Evolutionary conservation across 2,888 invertebrate species (phyloP), one percentile per base, ranked within the genome.

Genomic region (Brenthis ino): DNA sequence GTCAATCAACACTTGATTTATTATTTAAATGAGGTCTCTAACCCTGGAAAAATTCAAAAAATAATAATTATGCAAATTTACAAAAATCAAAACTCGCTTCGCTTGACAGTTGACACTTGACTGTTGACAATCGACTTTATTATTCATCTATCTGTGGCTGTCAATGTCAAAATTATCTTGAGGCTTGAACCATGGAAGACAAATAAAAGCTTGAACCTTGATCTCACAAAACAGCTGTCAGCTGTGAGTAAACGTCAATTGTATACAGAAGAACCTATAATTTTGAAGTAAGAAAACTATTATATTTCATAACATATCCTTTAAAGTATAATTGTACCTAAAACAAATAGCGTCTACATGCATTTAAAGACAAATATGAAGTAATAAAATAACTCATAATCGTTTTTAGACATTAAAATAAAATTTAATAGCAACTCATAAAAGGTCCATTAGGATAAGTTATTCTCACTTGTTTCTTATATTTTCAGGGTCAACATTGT

Each of bases 401-500:
- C 20, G 20, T 13, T 20, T 37, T 24, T 24, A 56, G 24, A 37
- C 12, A 6, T 61, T 54, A 16, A n/a, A 58, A n/a, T 6, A 28
- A 37, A 58, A 54, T 54, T 58, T 65, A n/a, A 63, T 60, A 43
- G 20, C 56, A 65, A 51, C 55, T 72, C 50, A 67, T 75, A 74
- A 72, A 71, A 76, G 77, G 76, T 77, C 78, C 76, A 74, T 70
- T 75, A 69, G 72, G 74, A 70, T 73, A 74, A 43, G 55, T 67
- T 70, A 72, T 71, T 74, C 66, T 75, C 70, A 75, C 71, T 67
- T 65, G 74, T 81, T 83, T 83, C 85, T 84, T 82, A 78, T 76
- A 76, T 72, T 82, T 84, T 80, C 84, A 86, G 86, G 81, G 82
- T 82, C 83, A 79, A 70, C 70, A 67, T 71, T 78, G 77, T 72